Evolutionary conservation across 1,140 invertebrate species (phyloP).

Genomic region (Brachionus plicatilis): DNA sequence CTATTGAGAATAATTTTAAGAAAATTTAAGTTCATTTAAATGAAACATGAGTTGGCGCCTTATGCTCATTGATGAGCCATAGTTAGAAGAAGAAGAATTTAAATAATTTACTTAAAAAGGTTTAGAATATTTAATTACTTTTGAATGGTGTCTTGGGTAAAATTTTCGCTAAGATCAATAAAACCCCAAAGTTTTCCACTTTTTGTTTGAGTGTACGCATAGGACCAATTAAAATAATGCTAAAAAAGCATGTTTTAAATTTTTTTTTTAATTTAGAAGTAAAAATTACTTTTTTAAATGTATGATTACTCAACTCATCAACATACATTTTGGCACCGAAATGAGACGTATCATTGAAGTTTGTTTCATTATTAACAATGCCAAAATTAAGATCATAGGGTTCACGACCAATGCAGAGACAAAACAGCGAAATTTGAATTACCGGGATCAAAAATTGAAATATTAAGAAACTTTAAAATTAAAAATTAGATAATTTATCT

Average conservation of each 20-base stretch:
- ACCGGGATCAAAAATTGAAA: conserved; percentile 86
- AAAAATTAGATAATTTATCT: background rate
- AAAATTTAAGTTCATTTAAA: no score
- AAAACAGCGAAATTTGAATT: conserved; percentile 89
- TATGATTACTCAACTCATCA: background rate
- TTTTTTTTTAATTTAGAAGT: background rate
- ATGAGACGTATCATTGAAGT: background rate
- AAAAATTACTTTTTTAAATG: conserved; percentile 35
- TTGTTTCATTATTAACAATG: conserved; percentile 62
- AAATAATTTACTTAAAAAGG: no score
- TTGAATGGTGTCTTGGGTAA: conserved; percentile 70
- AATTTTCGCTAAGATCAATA: conserved; percentile 76
- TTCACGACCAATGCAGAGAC: conserved; percentile 82
- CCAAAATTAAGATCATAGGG: conserved; percentile 76
- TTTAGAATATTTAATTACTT: conserved; percentile 44
- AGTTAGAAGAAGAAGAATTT: no score
- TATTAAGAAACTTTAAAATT: conserved; percentile 48
- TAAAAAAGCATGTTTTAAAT: background rate
- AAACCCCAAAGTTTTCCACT: conserved; percentile 76
- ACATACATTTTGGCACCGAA: conserved; percentile 1
- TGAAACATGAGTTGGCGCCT: no score
- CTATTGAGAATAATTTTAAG: no score
- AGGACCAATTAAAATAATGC: conserved; percentile 24
- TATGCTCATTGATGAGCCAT: no score
- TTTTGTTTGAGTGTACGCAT: conserved; percentile 42